phyloP scores from a whole-genome alignment of 2,113 vertebrate species.

The Psilopsiagon aymara region DNA sequence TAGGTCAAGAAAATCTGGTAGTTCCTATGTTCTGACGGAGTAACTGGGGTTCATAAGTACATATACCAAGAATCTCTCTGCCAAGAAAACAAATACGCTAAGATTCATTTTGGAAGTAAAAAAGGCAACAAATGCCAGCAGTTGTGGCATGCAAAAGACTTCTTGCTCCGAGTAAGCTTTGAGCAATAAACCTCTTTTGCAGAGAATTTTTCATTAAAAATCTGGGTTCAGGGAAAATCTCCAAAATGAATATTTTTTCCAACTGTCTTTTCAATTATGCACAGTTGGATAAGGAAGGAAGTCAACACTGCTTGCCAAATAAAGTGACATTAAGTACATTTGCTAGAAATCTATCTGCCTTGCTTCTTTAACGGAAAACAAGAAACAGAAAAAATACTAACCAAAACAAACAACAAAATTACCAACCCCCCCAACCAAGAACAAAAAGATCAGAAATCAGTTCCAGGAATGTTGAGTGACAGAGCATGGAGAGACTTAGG shows the following conservation, averaged over 20 bases:
- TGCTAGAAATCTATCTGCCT: constrained; percentile 5
- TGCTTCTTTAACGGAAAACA: background rate
- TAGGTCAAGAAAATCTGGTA: background rate
- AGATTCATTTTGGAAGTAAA: background rate
- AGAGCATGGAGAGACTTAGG: background rate
- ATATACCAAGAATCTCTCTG: background rate
- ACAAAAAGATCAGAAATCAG: background rate
- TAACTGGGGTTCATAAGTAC: background rate
- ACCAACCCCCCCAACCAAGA: background rate
- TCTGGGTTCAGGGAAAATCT: constrained; percentile 1
- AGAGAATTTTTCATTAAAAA: constrained; percentile 41
- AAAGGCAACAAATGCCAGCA: background rate
- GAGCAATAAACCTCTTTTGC: constrained; percentile 54
- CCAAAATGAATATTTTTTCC: constrained; percentile 1
- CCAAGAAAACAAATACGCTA: background rate
- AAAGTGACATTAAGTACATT: constrained; percentile 21
- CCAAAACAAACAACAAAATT: background rate
- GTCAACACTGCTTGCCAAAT: background rate
- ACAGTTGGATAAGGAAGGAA: constrained; percentile 39
- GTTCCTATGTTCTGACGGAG: background rate
- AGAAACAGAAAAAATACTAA: background rate
- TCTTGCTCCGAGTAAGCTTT: background rate
- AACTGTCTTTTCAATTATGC: constrained; percentile 40
- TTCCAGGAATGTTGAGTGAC: background rate
- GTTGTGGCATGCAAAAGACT: background rate